Evolutionary conservation across 2,888 invertebrate genomes (phyloP).

Genomic region (Listrodromus nycthemerus): DNA sequence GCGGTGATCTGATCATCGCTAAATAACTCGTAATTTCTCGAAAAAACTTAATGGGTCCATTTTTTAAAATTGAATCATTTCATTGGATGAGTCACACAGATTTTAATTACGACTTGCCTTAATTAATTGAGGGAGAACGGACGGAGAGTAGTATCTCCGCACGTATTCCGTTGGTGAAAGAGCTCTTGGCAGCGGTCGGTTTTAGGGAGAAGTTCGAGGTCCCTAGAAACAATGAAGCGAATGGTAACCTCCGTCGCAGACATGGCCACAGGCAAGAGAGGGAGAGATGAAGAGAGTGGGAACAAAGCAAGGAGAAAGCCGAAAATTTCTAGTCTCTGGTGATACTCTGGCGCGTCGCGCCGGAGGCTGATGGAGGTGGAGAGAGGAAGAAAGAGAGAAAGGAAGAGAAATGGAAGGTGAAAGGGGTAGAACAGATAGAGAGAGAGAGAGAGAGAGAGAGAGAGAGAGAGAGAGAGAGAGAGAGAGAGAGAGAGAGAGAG

Average conservation of each 20-base stretch:
- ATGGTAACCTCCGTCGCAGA: constrained; percentile 41
- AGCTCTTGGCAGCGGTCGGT: constrained; percentile 34
- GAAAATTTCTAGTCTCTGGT: constrained; percentile 59
- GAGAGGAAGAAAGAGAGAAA: constrained; percentile 42
- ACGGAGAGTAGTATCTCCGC: background rate
- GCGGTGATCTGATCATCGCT: background rate
- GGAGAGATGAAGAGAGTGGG: constrained; percentile 12
- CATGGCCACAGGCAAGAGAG: constrained; percentile 22
- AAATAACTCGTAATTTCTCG: background rate
- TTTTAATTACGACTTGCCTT: constrained; percentile 12
- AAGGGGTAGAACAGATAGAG: constrained; percentile 25
- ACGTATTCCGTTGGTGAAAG: constrained; percentile 19
- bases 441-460: constrained; percentile 56
- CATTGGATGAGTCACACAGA: background rate
- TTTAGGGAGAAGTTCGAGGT: constrained; percentile 39
- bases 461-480: constrained; percentile 30
- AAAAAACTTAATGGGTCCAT: background rate
- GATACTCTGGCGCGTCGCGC: constrained; percentile 8
- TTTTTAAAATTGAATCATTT: background rate
- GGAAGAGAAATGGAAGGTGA: constrained; percentile 16
- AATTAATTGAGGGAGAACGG: background rate
- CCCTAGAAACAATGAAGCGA: constrained; percentile 62
- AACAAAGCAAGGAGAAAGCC: constrained; percentile 64
- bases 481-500: constrained; percentile 37
- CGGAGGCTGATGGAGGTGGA: constrained; percentile 20